phyloP scores from a whole-genome alignment of 1,140 invertebrate species.

The Drosophila equinoxialis region DNA sequence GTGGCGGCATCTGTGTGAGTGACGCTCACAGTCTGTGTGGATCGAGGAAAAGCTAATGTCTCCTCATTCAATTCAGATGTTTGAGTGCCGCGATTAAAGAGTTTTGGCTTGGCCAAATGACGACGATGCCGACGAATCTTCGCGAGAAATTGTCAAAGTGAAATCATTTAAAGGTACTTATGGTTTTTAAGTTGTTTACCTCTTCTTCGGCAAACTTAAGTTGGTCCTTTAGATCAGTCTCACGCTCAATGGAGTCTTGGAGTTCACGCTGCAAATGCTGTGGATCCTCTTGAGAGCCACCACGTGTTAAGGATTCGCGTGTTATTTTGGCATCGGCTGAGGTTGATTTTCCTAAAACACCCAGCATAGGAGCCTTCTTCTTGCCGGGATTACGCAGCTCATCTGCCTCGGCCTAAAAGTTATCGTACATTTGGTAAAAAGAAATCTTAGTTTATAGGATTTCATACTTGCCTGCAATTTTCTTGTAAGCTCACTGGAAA shows the following conservation, averaged over 20 bases:
- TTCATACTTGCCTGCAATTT: constrained; percentile 84
- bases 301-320: constrained; percentile 87
- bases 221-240: constrained; percentile 96
- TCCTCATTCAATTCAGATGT: constrained; percentile 49
- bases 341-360: constrained; percentile 84
- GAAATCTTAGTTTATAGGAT: not conserved
- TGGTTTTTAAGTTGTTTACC: constrained; percentile 79
- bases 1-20: constrained; percentile 22
- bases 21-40: constrained; percentile 55
- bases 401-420: constrained; percentile 82
- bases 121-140: constrained; percentile 49
- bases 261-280: constrained; percentile 92
- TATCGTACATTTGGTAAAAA: not conserved
- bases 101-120: constrained; percentile 29
- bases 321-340: constrained; percentile 87
- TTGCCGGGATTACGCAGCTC: constrained; percentile 85
- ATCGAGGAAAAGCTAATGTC: constrained; percentile 61
- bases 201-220: constrained; percentile 95
- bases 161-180: constrained; percentile 24
- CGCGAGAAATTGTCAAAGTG: constrained; percentile 33
- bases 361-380: constrained; percentile 86
- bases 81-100: constrained; percentile 73
- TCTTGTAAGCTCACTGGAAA: constrained; percentile 89
- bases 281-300: constrained; percentile 91
- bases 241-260: constrained; percentile 94